Evolutionary conservation across 1,140 invertebrate genomes (phyloP).

Genomic region (Drosophila truncata): DNA sequence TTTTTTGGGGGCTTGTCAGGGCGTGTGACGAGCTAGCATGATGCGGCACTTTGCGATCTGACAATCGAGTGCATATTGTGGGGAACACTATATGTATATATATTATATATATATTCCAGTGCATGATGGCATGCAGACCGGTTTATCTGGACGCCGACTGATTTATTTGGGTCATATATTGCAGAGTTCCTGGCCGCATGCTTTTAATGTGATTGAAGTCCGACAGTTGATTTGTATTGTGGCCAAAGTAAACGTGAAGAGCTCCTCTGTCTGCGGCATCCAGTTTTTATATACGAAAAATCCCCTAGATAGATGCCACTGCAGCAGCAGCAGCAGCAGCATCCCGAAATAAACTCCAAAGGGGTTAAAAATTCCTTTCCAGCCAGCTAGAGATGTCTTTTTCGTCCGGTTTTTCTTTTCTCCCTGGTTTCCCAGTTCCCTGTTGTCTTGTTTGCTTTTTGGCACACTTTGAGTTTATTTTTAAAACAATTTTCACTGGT

Average conservation of each 20-base stretch:
- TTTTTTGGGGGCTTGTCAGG: conserved; percentile 66
- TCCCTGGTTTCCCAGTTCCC: background rate
- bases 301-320: conserved; percentile 35
- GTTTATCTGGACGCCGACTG: conserved; percentile 54
- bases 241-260: conserved; percentile 45
- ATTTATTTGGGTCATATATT: conserved; percentile 61
- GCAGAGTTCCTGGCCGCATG: conserved; percentile 21
- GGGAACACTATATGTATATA: background rate
- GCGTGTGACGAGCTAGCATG: conserved; percentile 46
- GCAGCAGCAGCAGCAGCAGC: background rate
- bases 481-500: conserved; percentile 55
- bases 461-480: conserved; percentile 78
- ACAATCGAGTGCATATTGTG: conserved; percentile 53
- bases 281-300: conserved; percentile 26
- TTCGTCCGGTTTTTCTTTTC: conserved; percentile 37
- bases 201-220: conserved; percentile 73
- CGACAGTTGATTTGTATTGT: conserved; percentile 72
- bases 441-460: conserved; percentile 33
- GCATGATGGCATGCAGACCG: conserved; percentile 39
- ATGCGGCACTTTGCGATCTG: conserved; percentile 55
- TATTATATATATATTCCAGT: conserved; percentile 1
- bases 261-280: conserved; percentile 35
- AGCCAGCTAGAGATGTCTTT: conserved; percentile 43
- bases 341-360: conserved; percentile 46
- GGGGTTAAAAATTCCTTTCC: conserved; percentile 51